phyloP scores from a whole-genome alignment of 2,888 invertebrate genomes.

The Aspidiotus rigidus region DNA sequence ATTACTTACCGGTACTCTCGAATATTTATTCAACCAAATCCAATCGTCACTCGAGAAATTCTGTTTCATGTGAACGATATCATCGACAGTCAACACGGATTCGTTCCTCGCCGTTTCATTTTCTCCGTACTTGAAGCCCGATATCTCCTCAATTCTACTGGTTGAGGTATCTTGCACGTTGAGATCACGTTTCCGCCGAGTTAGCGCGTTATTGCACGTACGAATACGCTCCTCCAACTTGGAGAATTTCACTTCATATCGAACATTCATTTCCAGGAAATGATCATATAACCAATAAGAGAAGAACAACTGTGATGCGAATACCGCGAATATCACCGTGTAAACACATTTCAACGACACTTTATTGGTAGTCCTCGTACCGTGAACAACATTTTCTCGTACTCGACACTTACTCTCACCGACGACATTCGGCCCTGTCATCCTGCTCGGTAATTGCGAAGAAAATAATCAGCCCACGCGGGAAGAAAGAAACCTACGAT shows the following conservation, averaged over 20 bases:
- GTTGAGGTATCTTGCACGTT: constrained; percentile 20
- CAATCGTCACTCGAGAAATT: constrained; percentile 53
- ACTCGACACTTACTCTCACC: neutral
- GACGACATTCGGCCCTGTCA: neutral
- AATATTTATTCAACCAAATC: constrained; percentile 80
- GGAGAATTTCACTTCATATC: constrained; percentile 13
- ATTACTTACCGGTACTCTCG: constrained; percentile 66
- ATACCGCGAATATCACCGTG: constrained; percentile 11
- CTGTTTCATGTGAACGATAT: constrained; percentile 11
- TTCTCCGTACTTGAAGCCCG: neutral
- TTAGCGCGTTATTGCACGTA: neutral
- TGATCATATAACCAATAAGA: constrained; percentile 9
- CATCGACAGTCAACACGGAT: constrained; percentile 20
- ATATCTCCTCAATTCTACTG: constrained; percentile 5
- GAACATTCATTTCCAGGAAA: constrained; percentile 2
- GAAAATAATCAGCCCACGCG: too few species aligned
- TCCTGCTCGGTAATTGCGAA: neutral
- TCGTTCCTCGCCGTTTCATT: constrained; percentile 16
- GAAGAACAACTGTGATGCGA: constrained; percentile 6
- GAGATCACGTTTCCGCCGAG: constrained; percentile 17
- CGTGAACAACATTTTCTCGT: neutral
- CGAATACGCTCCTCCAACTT: neutral
- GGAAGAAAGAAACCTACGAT: too few species aligned
- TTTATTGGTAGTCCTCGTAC: neutral
- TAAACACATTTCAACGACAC: neutral